These are phyloP conservation scores for Sphecodes monilicornis DNA, from an alignment of 2,888 invertebrate genomes.

Conservation along the genomic window DNA sequence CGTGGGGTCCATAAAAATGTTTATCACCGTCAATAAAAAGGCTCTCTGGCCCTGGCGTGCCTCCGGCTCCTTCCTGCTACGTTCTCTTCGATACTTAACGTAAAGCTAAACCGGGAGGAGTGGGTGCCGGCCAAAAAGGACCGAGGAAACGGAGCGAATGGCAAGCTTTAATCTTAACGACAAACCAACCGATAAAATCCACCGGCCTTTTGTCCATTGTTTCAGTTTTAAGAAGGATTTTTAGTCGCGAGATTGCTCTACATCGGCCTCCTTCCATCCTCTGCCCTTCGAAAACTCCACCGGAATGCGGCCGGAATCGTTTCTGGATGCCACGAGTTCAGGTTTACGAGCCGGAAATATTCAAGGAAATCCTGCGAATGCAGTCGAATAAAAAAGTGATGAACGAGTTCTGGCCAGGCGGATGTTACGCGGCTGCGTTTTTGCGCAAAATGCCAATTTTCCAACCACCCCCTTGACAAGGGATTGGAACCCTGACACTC, in stretches of 20 bases:
- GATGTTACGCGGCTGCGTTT: constrained; percentile 34
- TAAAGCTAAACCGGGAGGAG: constrained; percentile 30
- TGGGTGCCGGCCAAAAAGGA: constrained; percentile 7
- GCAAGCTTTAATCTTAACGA: constrained; percentile 79
- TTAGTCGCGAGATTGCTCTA: constrained; percentile 49
- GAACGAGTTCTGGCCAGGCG: constrained; percentile 48
- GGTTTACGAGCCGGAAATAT: constrained; percentile 62
- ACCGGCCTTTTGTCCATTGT: constrained; percentile 66
- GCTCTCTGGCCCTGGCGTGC: constrained; percentile 55
- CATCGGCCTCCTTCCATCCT: neutral
- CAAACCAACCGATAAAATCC: constrained; percentile 78
- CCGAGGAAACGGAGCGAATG: neutral
- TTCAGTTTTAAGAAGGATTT: constrained; percentile 72
- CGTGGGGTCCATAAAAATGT: constrained; percentile 83
- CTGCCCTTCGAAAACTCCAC: neutral
- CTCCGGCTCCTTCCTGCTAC: constrained; percentile 17
- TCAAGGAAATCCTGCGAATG: constrained; percentile 45
- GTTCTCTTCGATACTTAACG: constrained; percentile 40
- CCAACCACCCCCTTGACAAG: neutral
- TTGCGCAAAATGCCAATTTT: neutral
- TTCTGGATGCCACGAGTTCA: constrained; percentile 34
- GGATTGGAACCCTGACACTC: neutral
- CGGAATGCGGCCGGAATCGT: constrained; percentile 36
- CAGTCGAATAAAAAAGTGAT: constrained; percentile 47
- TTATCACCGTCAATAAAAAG: constrained; percentile 83